phyloP scores from a whole-genome alignment of 2,888 invertebrate genomes.

The Oxyteleia sp. region DNA sequence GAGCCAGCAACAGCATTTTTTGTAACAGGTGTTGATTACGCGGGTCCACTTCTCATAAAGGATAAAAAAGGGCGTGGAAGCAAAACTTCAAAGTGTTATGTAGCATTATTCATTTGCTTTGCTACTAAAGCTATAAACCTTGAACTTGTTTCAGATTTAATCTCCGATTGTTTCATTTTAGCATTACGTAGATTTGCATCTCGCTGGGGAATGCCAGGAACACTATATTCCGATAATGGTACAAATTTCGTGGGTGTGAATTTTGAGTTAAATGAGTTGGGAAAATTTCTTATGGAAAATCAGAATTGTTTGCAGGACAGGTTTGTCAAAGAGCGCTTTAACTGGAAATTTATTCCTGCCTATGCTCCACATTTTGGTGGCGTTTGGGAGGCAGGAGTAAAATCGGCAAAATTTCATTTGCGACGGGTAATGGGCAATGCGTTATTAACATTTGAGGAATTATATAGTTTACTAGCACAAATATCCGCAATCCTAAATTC shows the following conservation, averaged over 20 bases:
- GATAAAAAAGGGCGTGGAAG: conserved; percentile 19
- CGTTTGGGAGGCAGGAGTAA: not conserved
- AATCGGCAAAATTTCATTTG: not conserved
- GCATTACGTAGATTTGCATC: conserved; percentile 19
- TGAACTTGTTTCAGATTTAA: conserved; percentile 29
- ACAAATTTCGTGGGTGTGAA: conserved; percentile 26
- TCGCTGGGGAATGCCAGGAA: conserved; percentile 26
- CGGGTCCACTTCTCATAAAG: conserved; percentile 24
- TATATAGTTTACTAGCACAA: not conserved
- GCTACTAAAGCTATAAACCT: not conserved
- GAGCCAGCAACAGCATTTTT: conserved; percentile 18
- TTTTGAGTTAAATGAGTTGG: conserved; percentile 22
- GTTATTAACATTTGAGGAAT: conserved; percentile 1
- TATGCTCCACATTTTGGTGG: not conserved
- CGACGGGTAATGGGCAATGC: not conserved
- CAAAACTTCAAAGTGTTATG: conserved; percentile 25
- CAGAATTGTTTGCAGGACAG: not conserved
- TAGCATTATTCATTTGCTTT: conserved; percentile 30
- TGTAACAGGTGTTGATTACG: conserved; percentile 16
- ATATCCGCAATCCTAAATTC: not conserved
- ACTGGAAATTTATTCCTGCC: not conserved
- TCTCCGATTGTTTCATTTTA: conserved; percentile 4
- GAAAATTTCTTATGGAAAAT: conserved; percentile 5
- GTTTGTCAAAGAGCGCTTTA: not conserved
- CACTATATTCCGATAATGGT: conserved; percentile 29